A percentile compares a stretch with the other conserved stretches of the same genome.
These are phyloP conservation scores for Poeciliopsis retropinna DNA, from an alignment of 2,113 vertebrate species.

Conservation along the genomic window DNA sequence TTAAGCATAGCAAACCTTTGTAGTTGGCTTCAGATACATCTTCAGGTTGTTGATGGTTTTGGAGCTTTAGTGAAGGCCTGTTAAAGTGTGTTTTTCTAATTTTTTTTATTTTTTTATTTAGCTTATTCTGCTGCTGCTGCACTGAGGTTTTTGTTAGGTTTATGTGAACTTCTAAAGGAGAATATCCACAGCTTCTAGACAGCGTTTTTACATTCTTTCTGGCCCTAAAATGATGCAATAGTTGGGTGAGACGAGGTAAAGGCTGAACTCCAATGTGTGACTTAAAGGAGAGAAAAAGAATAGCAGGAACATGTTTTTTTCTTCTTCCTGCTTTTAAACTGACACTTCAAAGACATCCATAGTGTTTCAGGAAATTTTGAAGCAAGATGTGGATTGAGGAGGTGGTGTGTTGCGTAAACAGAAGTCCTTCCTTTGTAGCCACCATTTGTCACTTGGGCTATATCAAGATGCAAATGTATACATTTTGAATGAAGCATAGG, in stretches of 20 bases:
- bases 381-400: constrained; percentile 33
- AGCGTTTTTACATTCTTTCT: neutral
- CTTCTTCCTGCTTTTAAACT: constrained; percentile 19
- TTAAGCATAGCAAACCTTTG: neutral
- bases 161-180: neutral
- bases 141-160: neutral
- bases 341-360: constrained; percentile 57
- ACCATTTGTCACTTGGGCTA: constrained; percentile 51
- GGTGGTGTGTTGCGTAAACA: constrained; percentile 48
- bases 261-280: constrained; percentile 52
- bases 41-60: neutral
- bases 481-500: neutral
- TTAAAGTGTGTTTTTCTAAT: no score
- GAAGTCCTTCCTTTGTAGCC: constrained; percentile 38
- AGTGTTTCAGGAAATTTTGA: constrained; percentile 40
- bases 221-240: neutral
- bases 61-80: neutral
- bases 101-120: neutral
- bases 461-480: constrained; percentile 49
- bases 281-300: constrained; percentile 4
- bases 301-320: neutral
- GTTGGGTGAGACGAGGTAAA: constrained; percentile 7
- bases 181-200: neutral
- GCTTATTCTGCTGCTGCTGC: neutral
- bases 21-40: neutral